Evolutionary conservation across 2,888 invertebrate genomes (phyloP).

Genomic region (Archips xylosteana): DNA sequence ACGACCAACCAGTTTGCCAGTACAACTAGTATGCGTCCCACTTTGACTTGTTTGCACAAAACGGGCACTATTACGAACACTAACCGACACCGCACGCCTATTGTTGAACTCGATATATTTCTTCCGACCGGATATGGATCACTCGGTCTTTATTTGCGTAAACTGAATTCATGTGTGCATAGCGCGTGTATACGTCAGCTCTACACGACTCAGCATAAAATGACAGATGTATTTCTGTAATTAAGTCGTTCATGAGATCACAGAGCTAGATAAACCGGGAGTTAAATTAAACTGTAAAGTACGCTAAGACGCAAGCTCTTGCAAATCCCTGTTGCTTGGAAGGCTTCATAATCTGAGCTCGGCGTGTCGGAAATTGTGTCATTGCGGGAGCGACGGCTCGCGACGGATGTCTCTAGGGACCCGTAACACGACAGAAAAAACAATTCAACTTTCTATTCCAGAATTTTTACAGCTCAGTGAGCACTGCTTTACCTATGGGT

Average conservation of each 20-base stretch:
- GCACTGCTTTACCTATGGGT: neutral
- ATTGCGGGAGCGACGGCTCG: constrained; percentile 58
- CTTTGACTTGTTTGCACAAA: constrained; percentile 69
- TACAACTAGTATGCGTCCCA: constrained; percentile 58
- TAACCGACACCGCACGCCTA: constrained; percentile 56
- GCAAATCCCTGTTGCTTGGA: constrained; percentile 31
- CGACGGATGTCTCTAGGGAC: constrained; percentile 63
- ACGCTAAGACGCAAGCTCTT: constrained; percentile 44
- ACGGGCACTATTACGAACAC: constrained; percentile 62
- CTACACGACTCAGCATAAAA: neutral
- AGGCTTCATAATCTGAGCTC: constrained; percentile 50
- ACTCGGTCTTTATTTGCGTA: constrained; percentile 15
- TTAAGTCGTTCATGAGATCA: neutral
- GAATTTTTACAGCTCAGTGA: too few species aligned
- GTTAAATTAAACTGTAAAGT: constrained; percentile 52
- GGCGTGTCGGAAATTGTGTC: constrained; percentile 68
- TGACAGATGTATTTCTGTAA: neutral
- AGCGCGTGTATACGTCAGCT: neutral
- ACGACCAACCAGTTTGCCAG: constrained; percentile 48
- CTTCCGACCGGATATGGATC: constrained; percentile 39
- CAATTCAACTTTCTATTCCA: too few species aligned
- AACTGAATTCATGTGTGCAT: neutral
- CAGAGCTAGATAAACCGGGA: constrained; percentile 44
- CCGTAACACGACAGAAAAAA: constrained; percentile 48
- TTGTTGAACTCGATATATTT: constrained; percentile 43